Percentiles rank a stretch among this genome's conserved stretches.
phyloP scores from a whole-genome alignment of 2,888 invertebrate genomes.

The Gortyna flavago region DNA sequence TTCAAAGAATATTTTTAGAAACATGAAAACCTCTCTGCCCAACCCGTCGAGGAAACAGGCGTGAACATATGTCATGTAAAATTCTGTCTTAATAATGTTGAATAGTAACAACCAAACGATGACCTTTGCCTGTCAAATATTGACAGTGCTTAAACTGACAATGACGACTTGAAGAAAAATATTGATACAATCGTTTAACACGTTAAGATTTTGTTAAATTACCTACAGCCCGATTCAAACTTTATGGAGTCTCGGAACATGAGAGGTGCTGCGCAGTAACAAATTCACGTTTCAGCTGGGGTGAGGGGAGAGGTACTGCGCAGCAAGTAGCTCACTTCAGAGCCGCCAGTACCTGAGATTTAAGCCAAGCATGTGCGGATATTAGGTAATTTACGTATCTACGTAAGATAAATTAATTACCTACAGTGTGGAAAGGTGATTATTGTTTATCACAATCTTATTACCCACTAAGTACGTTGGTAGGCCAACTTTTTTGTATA shows the following conservation, averaged over 20 bases:
- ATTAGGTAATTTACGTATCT: constrained; percentile 20
- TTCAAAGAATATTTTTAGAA: too few species aligned
- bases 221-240: not conserved
- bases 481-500: not conserved
- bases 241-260: not conserved
- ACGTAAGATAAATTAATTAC: constrained; percentile 18
- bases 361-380: not conserved
- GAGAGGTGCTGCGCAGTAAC: not conserved
- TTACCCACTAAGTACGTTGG: not conserved
- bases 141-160: constrained; percentile 13
- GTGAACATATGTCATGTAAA: not conserved
- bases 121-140: constrained; percentile 45
- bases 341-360: not conserved
- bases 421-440: constrained; percentile 10
- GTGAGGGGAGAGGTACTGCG: not conserved
- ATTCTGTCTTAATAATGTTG: not conserved
- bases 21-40: not conserved
- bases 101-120: not conserved
- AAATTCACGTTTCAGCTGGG: not conserved
- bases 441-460: constrained; percentile 21
- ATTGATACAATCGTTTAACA: constrained; percentile 23
- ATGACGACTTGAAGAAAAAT: constrained; percentile 21
- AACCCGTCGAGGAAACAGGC: not conserved
- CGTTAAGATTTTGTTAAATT: not conserved
- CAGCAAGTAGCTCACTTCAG: not conserved